A percentile compares a stretch with the other conserved stretches of the same genome.
Evolutionary conservation across 2,888 invertebrate genomes (phyloP).

Genomic region (Clistopyga incitator): DNA sequence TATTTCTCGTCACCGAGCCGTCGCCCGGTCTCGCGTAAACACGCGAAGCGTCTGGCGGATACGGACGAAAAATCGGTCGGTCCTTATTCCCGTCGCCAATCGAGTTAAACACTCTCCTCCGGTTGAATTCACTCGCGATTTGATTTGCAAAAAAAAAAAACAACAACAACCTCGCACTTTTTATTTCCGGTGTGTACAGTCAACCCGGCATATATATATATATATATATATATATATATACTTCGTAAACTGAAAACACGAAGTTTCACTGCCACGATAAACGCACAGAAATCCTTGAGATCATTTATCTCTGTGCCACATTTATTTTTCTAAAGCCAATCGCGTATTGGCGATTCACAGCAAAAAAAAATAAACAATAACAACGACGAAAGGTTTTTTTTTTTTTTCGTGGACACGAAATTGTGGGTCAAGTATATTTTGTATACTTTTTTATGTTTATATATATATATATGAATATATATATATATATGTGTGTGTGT

Average conservation of each 20-base stretch:
- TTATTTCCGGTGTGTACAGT: neutral
- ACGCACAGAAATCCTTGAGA: neutral
- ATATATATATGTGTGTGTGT: neutral
- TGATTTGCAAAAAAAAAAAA: too few species aligned
- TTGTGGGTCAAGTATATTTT: too few species aligned
- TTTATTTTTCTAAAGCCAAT: too few species aligned
- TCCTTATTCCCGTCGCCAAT: neutral
- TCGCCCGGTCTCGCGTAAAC: neutral
- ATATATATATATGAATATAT: neutral
- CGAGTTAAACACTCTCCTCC: neutral
- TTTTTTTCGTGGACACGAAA: too few species aligned
- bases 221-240: neutral
- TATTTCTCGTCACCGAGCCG: neutral
- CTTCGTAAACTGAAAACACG: constrained; percentile 1
- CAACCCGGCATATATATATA: neutral
- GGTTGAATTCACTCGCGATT: constrained; percentile 9
- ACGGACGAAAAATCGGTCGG: constrained; percentile 29
- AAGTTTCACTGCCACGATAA: constrained; percentile 26
- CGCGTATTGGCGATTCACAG: too few species aligned
- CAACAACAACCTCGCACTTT: constrained; percentile 9
- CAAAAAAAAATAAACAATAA: too few species aligned
- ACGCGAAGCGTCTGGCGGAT: too few species aligned
- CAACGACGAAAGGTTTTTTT: too few species aligned
- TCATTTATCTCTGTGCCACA: too few species aligned
- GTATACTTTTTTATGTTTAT: neutral